Conservation (phyloP, 2,113 vertebrate species). For the Sorex araneus region DNA sequence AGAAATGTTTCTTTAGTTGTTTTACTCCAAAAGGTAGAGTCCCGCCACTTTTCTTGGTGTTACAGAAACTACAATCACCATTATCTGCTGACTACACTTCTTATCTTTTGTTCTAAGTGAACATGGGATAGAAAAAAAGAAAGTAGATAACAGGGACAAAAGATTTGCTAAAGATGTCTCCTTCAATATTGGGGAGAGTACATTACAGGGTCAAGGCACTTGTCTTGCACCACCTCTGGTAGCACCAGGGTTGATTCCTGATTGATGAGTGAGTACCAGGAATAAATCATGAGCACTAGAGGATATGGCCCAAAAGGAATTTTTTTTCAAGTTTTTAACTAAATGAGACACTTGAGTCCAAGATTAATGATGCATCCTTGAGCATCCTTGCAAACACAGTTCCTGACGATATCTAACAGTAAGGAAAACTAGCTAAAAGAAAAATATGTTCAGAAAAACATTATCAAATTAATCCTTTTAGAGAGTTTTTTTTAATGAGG, state of each 20-base stretch:
- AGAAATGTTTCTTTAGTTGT: neutral
- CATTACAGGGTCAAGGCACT: too few species aligned
- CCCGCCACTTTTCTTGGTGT: neutral
- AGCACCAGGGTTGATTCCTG: too few species aligned
- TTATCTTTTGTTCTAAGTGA: constrained; percentile 10
- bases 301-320: too few species aligned
- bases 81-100: neutral
- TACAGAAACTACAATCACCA: neutral
- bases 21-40: constrained; percentile 5
- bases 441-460: neutral
- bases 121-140: neutral
- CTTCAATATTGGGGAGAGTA: too few species aligned
- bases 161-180: neutral
- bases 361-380: neutral
- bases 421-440: neutral
- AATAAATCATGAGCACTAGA: too few species aligned
- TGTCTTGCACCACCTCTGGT: too few species aligned
- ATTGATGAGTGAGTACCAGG: too few species aligned
- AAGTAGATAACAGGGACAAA: neutral
- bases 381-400: neutral
- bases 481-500: neutral
- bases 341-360: neutral
- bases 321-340: neutral
- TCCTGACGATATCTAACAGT: neutral
- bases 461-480: neutral